Base-by-base conservation (phyloP, 2,797 vertebrate species). In the Limosa lapponica region DNA sequence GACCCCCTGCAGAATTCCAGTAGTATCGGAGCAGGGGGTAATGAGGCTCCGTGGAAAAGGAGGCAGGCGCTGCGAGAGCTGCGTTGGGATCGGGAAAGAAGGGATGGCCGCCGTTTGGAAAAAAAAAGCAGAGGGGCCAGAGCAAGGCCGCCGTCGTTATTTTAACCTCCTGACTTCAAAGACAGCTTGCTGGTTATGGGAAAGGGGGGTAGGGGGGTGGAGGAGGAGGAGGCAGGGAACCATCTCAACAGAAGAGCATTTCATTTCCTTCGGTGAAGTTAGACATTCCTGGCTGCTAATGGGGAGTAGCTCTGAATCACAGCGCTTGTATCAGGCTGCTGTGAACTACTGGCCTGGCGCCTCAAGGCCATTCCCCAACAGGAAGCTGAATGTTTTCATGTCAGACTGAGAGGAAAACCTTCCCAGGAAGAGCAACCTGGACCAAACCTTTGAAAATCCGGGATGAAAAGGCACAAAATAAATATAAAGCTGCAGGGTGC, bases 101-200 rank as follows among this genome's bases (percentile, higher is more conserved):
- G 97, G 94, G 83, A 98, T 97, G 98, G 98, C 96, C 14, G 54
- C 97, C 93, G 97, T 95, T 97, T 97, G 98, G 54, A 81, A 46
- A 46, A 23, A 48, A 48, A 98, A 98, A 97, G 97, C 93, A 73
- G 69, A 92, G 82, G 82, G 89, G 72, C 91, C 85, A 51, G 81
- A 66, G 92, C 97, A 96, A 97, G 96, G 98, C 98, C 91, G 89
- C 22, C 81, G 97, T 98, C 98, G 97, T 98, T 99, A 98, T 98
- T 98, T 98, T 98, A 98, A 99, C 98, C 99, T 99, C 98, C 97
- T 98, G 98, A 98, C 98, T 98, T 99, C 98, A 98, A 98, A 99
- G 98, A 66, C 85, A n/a, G 67, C 87, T 98, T 89, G 64, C 88
- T 89, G 85, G 58, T 90, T 90, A 90, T 92, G 91, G 91, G 67